These are phyloP conservation scores for Ornithoptera priamus DNA, from an alignment of 2,888 invertebrate species.

Conservation along the genomic window DNA sequence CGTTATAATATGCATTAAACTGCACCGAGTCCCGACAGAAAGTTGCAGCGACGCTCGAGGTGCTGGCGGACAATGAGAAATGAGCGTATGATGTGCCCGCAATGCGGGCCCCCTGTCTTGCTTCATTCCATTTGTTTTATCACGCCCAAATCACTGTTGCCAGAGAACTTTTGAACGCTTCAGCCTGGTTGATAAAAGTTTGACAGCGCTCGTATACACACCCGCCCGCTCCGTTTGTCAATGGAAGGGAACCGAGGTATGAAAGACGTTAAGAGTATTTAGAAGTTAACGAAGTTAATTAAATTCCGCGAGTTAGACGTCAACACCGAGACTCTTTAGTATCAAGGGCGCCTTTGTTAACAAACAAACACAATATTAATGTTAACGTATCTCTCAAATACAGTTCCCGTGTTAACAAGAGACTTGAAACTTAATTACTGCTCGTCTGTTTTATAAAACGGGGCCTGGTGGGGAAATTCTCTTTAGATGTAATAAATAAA, in stretches of 20 bases:
- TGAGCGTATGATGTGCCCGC: constrained; percentile 73
- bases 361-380: constrained; percentile 71
- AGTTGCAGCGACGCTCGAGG: constrained; percentile 54
- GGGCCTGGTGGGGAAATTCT: constrained; percentile 33
- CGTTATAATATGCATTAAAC: constrained; percentile 79
- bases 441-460: constrained; percentile 52
- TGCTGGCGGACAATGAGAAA: constrained; percentile 73
- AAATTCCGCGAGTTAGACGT: constrained; percentile 74
- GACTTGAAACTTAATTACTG: constrained; percentile 65
- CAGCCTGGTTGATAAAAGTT: constrained; percentile 68
- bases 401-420: constrained; percentile 58
- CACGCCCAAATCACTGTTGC: constrained; percentile 75
- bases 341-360: constrained; percentile 74
- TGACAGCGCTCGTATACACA: constrained; percentile 71
- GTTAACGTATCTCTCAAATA: constrained; percentile 69
- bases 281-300: constrained; percentile 80
- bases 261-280: constrained; percentile 79
- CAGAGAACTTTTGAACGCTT: constrained; percentile 59
- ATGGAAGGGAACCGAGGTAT: constrained; percentile 71
- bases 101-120: constrained; percentile 63
- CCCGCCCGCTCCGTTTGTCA: constrained; percentile 64
- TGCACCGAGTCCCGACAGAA: constrained; percentile 58
- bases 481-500: constrained; percentile 30
- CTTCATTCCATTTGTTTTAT: constrained; percentile 73
- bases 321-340: constrained; percentile 68